Evolutionary conservation across 1,140 invertebrate genomes (phyloP).

Genomic region (Panulirus ornatus): DNA sequence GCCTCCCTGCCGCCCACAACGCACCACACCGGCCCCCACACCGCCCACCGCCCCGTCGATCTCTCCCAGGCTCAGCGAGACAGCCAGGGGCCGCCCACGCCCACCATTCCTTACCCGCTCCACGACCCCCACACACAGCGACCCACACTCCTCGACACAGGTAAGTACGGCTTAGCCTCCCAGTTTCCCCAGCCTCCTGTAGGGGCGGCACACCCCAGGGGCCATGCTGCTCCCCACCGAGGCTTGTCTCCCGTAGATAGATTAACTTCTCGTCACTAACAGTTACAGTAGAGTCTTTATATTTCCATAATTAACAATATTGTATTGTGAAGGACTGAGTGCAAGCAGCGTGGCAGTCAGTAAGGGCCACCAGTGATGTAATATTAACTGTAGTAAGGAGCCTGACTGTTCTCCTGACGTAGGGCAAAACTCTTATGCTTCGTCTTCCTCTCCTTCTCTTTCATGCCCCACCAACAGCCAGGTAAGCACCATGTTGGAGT

Average conservation of each 20-base stretch:
- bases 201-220: no score
- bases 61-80: conserved; percentile 66
- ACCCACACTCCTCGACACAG: conserved; percentile 57
- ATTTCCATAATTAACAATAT: conserved; percentile 3
- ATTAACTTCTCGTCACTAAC: not conserved
- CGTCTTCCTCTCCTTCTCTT: conserved; percentile 8
- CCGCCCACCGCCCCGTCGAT: conserved; percentile 64
- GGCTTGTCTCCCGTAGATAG: no score
- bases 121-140: conserved; percentile 57
- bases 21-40: conserved; percentile 57
- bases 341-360: no score
- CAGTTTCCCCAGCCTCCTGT: no score
- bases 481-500: not conserved
- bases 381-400: no score
- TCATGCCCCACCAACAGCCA: not conserved
- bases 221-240: no score
- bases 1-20: conserved; percentile 55
- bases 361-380: no score
- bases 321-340: not conserved
- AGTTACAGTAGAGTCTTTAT: not conserved
- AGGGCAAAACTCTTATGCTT: not conserved
- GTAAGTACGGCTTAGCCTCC: conserved; percentile 5
- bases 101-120: conserved; percentile 45
- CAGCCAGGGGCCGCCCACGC: conserved; percentile 24
- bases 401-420: not conserved